Base-by-base conservation (phyloP, 2,888 invertebrate genomes). In the Lasioglossum villosulum region DNA sequence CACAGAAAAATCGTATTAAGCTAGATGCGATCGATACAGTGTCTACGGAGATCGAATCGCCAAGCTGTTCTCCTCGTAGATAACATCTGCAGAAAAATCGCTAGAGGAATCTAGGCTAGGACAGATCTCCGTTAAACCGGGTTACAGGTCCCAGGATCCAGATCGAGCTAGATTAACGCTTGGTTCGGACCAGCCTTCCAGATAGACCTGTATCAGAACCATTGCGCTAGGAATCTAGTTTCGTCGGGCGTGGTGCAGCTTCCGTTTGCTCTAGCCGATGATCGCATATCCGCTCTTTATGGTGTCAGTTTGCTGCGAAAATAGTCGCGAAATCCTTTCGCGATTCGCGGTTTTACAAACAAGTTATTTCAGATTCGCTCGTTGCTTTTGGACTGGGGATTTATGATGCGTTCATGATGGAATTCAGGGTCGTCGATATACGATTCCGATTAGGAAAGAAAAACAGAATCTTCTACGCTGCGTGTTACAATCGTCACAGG, bases 101-200 rank as follows among this genome's bases (percentile, higher is more conserved):
- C 4, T 4, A 1, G 34, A 68, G 68, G 68, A 68, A 68, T 68
- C 68, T 68, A 68, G 68, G 68, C 68, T 37, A 37, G 68, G 68
- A 37, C 10, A 34, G 68, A 23, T 68, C 68, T 34, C 68, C 16
- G 37, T 72, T 72, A 81, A 78, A 71, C 10, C 66, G 23, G 66
- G 81, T 78, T 82, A 82, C 68, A 37, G 68, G 37, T 68, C 68
- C 23, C 37, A 8, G 68, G 68, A 19, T 34, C 37, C 34, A 68
- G 68, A 68, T 68, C 34, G 37, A 37, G 37, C 68, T 23, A 37
- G 68, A 68, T 68, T 23, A 52, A 23, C 23, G 37, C 68, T 16
- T 37, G 34, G 52, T 23, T 23, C 52, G 68, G 37, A 34, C 23
- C 4, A 1, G 37, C 23, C 30, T 23, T 23, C 23, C 12, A 37